These are phyloP conservation scores for Meliscaeva auricollis DNA, from an alignment of 2,888 invertebrate species.

Conservation along the genomic window DNA sequence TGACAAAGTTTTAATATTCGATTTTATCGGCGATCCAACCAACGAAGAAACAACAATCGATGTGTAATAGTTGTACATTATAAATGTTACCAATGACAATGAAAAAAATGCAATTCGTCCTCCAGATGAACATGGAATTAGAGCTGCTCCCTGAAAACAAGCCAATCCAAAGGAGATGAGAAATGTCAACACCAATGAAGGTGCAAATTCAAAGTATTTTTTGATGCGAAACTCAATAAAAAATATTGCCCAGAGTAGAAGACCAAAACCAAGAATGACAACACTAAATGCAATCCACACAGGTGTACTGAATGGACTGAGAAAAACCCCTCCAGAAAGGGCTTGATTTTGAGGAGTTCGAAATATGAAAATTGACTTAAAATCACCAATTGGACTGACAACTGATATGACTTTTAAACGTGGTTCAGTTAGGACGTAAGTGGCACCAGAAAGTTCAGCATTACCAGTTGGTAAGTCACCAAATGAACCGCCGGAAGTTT, in stretches of 20 bases:
- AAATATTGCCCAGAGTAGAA: slow-evolving; percentile 82
- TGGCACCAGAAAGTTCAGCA: slow-evolving; percentile 78
- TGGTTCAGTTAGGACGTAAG: slow-evolving; percentile 74
- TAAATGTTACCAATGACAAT: slow-evolving; percentile 82
- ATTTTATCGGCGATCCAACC: slow-evolving; percentile 86
- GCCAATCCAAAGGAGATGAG: slow-evolving; percentile 84
- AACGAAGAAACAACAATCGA: slow-evolving; percentile 87
- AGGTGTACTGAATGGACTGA: slow-evolving; percentile 85
- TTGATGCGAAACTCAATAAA: slow-evolving; percentile 78
- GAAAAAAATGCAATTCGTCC: slow-evolving; percentile 82
- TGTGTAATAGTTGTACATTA: slow-evolving; percentile 87
- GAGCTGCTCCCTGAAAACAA: slow-evolving; percentile 84
- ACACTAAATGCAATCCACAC: slow-evolving; percentile 86
- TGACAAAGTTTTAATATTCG: slow-evolving; percentile 84
- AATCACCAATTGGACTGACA: slow-evolving; percentile 77
- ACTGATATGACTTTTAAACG: slow-evolving; percentile 77
- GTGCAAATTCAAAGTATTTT: slow-evolving; percentile 77
- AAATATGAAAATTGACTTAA: slow-evolving; percentile 85
- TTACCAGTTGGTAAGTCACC: slow-evolving; percentile 79
- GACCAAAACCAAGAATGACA: slow-evolving; percentile 81
- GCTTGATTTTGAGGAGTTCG: slow-evolving; percentile 86
- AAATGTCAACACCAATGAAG: slow-evolving; percentile 81
- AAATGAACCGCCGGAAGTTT: slow-evolving; percentile 79
- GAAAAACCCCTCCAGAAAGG: slow-evolving; percentile 86
- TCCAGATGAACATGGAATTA: slow-evolving; percentile 83